These are phyloP conservation scores for Rhopilema esculentum DNA, from an alignment of 30 jellyfish, hydroid and myxozoan genomes.

Conservation along the genomic window DNA sequence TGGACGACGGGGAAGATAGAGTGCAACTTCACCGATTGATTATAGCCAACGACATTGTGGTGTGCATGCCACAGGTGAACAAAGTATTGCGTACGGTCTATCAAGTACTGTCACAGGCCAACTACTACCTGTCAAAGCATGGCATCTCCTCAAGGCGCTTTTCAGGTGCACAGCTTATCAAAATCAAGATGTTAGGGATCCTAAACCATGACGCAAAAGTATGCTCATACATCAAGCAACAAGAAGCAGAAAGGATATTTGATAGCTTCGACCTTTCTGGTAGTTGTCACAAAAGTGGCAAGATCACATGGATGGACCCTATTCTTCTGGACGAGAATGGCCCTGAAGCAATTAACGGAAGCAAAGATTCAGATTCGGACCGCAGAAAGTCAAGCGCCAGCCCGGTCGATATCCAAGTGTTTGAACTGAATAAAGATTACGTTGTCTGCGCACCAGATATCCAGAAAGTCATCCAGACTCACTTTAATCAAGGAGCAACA, in stretches of 20 bases:
- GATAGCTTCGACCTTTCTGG: constrained; percentile 97
- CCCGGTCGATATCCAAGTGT: constrained; percentile 83
- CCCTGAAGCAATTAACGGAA: constrained; percentile 49
- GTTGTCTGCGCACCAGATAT: constrained; percentile 99
- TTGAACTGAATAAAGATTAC: constrained; percentile 58
- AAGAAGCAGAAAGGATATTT: constrained; percentile 96
- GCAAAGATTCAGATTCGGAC: constrained; percentile 44
- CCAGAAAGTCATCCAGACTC: constrained; percentile 92
- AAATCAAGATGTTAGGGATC: constrained; percentile 95
- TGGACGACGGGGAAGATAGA: constrained; percentile 58
- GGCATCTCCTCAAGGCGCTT: constrained; percentile 95
- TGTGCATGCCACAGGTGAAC: constrained; percentile 99
- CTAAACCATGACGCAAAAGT: constrained; percentile 97
- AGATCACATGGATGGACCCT: constrained; percentile 96
- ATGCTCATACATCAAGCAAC: constrained; percentile 91
- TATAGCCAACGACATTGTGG: constrained; percentile 85
- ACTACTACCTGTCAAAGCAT: constrained; percentile 94
- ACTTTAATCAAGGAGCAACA: constrained; percentile 98
- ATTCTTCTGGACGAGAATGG: constrained; percentile 93
- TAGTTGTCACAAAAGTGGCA: constrained; percentile 83
- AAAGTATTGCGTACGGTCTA: constrained; percentile 91
- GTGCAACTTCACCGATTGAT: constrained; percentile 90
- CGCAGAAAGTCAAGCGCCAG: constrained; percentile 13
- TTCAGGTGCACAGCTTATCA: constrained; percentile 97
- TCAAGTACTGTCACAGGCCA: constrained; percentile 98